phyloP scores from a whole-genome alignment of 1,140 invertebrate genomes.

The Trichoplusia ni region DNA sequence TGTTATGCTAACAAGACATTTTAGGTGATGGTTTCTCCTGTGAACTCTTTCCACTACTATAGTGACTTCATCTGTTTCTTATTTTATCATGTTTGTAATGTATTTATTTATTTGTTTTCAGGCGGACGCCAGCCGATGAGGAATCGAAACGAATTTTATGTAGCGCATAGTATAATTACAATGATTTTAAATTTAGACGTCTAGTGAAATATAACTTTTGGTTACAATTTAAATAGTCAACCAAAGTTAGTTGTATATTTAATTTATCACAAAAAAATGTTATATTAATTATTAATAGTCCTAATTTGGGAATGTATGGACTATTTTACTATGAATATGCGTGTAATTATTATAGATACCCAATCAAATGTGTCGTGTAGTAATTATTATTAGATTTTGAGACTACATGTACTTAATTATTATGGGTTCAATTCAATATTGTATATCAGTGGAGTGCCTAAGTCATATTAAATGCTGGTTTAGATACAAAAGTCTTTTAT shows the following conservation, averaged over 20 bases:
- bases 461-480: conserved; percentile 48
- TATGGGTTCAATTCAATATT: neutral
- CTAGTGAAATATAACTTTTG: conserved; percentile 30
- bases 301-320: conserved; percentile 6
- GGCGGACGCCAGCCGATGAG: conserved; percentile 65
- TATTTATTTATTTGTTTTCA: conserved; percentile 49
- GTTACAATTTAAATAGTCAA: conserved; percentile 33
- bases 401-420: conserved; percentile 9
- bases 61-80: neutral
- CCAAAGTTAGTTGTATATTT: conserved; percentile 42
- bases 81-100: conserved; percentile 24
- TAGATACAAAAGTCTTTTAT: conserved; percentile 35
- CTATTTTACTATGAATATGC: neutral
- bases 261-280: conserved; percentile 15
- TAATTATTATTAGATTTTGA: neutral
- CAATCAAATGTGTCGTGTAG: neutral
- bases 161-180: conserved; percentile 15
- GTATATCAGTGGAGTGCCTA: conserved; percentile 43
- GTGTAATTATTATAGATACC: neutral
- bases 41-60: neutral
- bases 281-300: neutral
- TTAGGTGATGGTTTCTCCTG: neutral
- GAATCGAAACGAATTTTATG: conserved; percentile 10
- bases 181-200: conserved; percentile 21
- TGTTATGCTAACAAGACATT: no score